phyloP scores from a whole-genome alignment of 2,888 invertebrate genomes.

The Chymomyza caudatula region DNA sequence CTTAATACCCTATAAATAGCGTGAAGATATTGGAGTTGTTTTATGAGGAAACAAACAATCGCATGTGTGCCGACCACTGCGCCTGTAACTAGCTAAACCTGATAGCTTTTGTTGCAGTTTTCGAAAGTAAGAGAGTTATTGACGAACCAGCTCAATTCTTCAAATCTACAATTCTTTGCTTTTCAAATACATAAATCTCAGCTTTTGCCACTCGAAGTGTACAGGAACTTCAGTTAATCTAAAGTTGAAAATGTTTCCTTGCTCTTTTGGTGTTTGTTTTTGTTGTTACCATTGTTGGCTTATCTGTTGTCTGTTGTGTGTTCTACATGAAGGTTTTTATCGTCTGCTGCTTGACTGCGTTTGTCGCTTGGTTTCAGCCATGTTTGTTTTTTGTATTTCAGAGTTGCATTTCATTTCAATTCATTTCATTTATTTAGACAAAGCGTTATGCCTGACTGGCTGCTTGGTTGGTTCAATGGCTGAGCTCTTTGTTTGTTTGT shows the following conservation, averaged over 20 bases:
- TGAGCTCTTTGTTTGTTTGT: slow-evolving; percentile 29
- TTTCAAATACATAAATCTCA: no score
- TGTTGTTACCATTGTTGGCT: slow-evolving; percentile 49
- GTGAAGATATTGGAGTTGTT: not conserved
- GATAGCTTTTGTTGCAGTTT: no score
- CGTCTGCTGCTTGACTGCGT: slow-evolving; percentile 8
- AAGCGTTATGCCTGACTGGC: slow-evolving; percentile 31
- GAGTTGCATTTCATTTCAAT: slow-evolving; percentile 2
- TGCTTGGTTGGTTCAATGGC: not conserved
- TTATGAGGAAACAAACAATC: no score
- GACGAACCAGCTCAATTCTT: no score
- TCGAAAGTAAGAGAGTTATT: no score
- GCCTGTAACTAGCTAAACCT: no score
- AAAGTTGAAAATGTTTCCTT: not conserved
- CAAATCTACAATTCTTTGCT: no score
- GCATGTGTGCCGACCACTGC: no score
- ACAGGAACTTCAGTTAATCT: not conserved
- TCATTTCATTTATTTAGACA: slow-evolving; percentile 35
- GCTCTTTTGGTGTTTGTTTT: slow-evolving; percentile 4
- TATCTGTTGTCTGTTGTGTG: slow-evolving; percentile 45
- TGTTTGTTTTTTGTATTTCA: not conserved
- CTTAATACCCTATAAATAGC: not conserved
- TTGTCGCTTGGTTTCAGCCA: not conserved
- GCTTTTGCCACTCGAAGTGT: not conserved
- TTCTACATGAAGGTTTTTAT: slow-evolving; percentile 31